Evolutionary conservation across 2,888 invertebrate species (phyloP).

Genomic region (Sminthurides aquaticus): DNA sequence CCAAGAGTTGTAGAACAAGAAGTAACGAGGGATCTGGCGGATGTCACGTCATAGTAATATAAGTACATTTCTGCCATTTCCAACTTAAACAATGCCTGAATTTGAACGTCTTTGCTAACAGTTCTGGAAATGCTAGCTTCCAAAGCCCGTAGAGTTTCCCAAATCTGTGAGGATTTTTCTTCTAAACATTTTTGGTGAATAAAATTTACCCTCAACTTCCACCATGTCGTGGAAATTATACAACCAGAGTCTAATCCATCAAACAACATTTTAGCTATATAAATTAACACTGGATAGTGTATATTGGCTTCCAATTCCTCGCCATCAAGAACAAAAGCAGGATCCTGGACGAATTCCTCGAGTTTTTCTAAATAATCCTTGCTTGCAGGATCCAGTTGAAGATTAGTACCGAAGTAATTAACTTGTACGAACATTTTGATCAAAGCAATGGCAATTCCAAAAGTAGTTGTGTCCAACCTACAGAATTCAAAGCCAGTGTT

Average conservation of each 20-base stretch:
- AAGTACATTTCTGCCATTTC: slow-evolving; percentile 63
- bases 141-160: slow-evolving; percentile 11
- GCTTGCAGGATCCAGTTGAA: not conserved
- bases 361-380: not conserved
- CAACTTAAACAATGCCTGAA: slow-evolving; percentile 50
- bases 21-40: slow-evolving; percentile 61
- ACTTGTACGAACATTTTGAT: slow-evolving; percentile 15
- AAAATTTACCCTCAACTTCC: slow-evolving; percentile 65
- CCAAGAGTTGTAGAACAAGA: slow-evolving; percentile 59
- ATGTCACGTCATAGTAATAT: slow-evolving; percentile 64
- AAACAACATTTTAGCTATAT: slow-evolving; percentile 22
- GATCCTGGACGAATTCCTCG: not conserved
- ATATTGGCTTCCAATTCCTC: slow-evolving; percentile 21
- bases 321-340: slow-evolving; percentile 23
- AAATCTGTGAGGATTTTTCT: slow-evolving; percentile 57
- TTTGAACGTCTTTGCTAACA: not conserved
- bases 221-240: slow-evolving; percentile 51
- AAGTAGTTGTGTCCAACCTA: no score
- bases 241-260: not conserved
- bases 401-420: slow-evolving; percentile 19
- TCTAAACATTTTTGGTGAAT: slow-evolving; percentile 70
- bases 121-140: slow-evolving; percentile 6
- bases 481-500: no score
- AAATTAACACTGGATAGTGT: slow-evolving; percentile 9
- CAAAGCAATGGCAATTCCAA: slow-evolving; percentile 6